Conservation (phyloP, 2,113 vertebrate genomes). For the Natator depressus region DNA sequence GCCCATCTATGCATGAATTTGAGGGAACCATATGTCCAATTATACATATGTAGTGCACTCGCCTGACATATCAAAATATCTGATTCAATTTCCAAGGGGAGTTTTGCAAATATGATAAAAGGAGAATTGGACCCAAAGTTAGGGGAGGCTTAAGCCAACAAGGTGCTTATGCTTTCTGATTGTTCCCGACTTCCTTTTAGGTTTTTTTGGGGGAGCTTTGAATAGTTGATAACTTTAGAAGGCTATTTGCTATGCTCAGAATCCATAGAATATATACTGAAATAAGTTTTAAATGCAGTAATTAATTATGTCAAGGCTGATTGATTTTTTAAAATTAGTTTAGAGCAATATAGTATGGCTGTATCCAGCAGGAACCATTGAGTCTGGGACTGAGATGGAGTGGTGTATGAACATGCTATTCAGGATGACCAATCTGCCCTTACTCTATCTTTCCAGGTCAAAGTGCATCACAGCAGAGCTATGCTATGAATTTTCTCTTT, state of each 20-base stretch:
- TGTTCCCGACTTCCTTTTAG: neutral
- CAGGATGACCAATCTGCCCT: neutral
- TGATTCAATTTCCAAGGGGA: fast-evolving
- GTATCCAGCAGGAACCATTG: neutral
- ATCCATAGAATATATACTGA: no score
- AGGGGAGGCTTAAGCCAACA: neutral
- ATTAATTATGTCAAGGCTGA: neutral
- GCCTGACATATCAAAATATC: fast-evolving
- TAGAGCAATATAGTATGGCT: neutral
- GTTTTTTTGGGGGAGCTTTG: neutral
- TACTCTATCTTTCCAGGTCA: neutral
- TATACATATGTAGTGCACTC: no score
- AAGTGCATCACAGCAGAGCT: neutral
- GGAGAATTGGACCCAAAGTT: neutral
- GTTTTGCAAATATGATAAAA: fast-evolving
- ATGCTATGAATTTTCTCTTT: neutral
- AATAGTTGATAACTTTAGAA: neutral
- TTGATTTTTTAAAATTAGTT: fast-evolving
- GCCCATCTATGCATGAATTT: neutral
- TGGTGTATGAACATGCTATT: no score
- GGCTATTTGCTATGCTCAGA: neutral
- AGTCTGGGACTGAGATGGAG: neutral
- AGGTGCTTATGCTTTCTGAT: neutral
- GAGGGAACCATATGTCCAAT: neutral
- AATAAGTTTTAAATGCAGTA: no score